Base-by-base conservation (phyloP, 2,888 invertebrate species). In the Drosophila kuntzei region DNA sequence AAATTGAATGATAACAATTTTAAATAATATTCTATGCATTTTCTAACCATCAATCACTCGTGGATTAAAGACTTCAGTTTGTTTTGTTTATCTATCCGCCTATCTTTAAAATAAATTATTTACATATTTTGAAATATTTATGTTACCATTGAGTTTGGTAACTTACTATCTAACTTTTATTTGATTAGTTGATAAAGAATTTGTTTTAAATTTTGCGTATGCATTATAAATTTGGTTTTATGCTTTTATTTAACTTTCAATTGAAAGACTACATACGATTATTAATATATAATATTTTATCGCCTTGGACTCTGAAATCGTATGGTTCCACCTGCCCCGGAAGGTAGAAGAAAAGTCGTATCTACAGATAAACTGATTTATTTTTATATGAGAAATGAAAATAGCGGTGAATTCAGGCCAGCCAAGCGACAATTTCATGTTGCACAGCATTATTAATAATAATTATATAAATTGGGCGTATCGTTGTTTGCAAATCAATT, bases 401-500 rank as follows among this genome's bases (percentile, higher is more conserved):
- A 41, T 27, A 43, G 36, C 22, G 9, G 6, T 3, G 9, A 62
- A 62, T 46, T 46, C 34, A 50, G 66, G 66, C 43, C 50, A 25
- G 6, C 8, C 44, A 63, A 63, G 50, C 53, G 71, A 63, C 59
- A 70, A 44, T 37, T 32, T 41, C 9, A 5, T 29, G 36, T 36
- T 34, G 39, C 50, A 53, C 37, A 68, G 53, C n/a, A 59, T 43
- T 34, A 36, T 22, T 34, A 34, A 49, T 43, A 55, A 67, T 37
- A 54, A 39, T 9, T 25, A 20, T 9, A 49, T 29, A 18, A 18
- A 29, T 25, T 36, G 8, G 37, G 51, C 22, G 57, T 44, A 34
- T n/a, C 12, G 29, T 14, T 12, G 29, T 61, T 59, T 55, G 61
- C 46, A 73, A 77, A 69, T 66, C 44, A 66, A 47, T 69, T 75